A percentile compares a stretch with the other conserved stretches of the same genome.
Conservation (phyloP, 2,797 vertebrate genomes). For the Acrossocheilus wenchowensis region DNA sequence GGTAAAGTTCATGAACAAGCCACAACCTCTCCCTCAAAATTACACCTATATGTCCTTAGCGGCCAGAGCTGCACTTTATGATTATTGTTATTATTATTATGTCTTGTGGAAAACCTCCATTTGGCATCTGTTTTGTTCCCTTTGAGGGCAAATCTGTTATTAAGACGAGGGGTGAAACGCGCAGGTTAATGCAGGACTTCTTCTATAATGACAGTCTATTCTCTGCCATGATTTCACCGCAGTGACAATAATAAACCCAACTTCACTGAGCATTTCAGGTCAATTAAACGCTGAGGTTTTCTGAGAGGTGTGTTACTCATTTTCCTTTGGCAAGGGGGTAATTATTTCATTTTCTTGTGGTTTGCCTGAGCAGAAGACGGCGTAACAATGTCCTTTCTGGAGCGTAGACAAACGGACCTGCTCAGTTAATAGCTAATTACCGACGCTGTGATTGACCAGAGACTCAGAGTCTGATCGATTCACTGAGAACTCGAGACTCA, state of each 20-base stretch:
- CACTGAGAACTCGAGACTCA: not conserved
- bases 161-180: not conserved
- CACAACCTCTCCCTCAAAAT: not conserved
- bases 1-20: not conserved
- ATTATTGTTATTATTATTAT: constrained; percentile 12
- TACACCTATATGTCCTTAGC: not conserved
- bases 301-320: not conserved
- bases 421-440: constrained; percentile 45
- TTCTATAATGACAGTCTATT: constrained; percentile 7
- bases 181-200: not conserved
- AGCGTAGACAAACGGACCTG: not conserved
- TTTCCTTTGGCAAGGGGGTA: constrained; percentile 6
- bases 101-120: not conserved
- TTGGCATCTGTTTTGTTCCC: not conserved
- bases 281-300: constrained; percentile 14
- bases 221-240: not conserved
- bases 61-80: not conserved
- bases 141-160: not conserved
- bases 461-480: not conserved
- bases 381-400: constrained; percentile 11
- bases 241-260: constrained; percentile 29
- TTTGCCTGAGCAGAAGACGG: not conserved
- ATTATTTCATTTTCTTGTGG: constrained; percentile 32
- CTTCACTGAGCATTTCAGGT: not conserved
- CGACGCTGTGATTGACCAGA: not conserved